A percentile compares a stretch with the other conserved stretches of the same genome.
phyloP scores from a whole-genome alignment of 1,140 invertebrate species.

The Cyrtorhinus lividipennis region DNA sequence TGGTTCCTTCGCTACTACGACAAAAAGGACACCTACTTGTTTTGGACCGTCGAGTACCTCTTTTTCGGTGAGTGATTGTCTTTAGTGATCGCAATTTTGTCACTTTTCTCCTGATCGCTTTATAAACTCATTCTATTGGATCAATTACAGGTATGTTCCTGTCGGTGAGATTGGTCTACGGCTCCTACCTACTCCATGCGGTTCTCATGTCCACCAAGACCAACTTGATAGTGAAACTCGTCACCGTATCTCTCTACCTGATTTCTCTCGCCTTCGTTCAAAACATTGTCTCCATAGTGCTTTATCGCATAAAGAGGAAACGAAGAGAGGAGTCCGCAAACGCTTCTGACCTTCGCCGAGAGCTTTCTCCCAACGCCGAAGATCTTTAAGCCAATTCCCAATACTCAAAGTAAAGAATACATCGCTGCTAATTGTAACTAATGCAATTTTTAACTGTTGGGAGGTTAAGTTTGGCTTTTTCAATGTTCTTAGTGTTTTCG shows the following conservation, averaged over 20 bases:
- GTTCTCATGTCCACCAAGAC: conserved; percentile 1
- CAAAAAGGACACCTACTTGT: conserved; percentile 24
- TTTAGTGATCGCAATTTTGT: neutral
- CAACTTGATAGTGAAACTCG: conserved; percentile 16
- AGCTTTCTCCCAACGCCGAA: too few relatives aligned
- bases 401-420: too few relatives aligned
- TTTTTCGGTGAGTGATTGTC: conserved; percentile 17
- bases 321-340: too few relatives aligned
- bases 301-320: conserved; percentile 5
- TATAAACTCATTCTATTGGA: too few relatives aligned
- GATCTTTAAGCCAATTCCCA: too few relatives aligned
- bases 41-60: conserved; percentile 19
- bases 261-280: conserved; percentile 21
- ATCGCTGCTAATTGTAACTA: too few relatives aligned
- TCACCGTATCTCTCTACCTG: conserved; percentile 14
- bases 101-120: neutral
- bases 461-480: too few relatives aligned
- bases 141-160: conserved; percentile 17
- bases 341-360: too few relatives aligned
- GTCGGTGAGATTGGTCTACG: conserved; percentile 18
- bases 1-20: conserved; percentile 33
- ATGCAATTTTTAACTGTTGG: too few relatives aligned
- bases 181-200: conserved; percentile 16
- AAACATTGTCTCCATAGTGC: conserved; percentile 18
- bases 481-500: too few relatives aligned